Conservation (phyloP, 2,113 vertebrate genomes). For the Hyla sarda region DNA sequence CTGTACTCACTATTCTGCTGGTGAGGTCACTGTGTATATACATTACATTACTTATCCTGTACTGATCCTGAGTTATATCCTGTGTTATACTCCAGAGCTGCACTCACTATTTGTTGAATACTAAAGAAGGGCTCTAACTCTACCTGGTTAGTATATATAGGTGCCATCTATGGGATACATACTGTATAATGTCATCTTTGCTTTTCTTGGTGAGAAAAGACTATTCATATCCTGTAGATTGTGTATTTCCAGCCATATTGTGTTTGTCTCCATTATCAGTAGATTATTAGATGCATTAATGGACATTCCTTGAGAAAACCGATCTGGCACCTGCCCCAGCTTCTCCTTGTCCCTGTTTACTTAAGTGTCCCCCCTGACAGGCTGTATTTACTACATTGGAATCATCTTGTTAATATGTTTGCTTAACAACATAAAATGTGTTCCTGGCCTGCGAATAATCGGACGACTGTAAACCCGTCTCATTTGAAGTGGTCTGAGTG, state of each 20-base stretch:
- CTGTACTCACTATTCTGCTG: not conserved
- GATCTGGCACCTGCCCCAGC: not conserved
- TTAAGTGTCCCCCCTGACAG: not conserved
- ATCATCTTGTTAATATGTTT: slow-evolving; percentile 50
- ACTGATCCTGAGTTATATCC: no score
- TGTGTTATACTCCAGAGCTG: not conserved
- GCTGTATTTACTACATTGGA: slow-evolving; percentile 21
- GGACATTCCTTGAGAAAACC: not conserved
- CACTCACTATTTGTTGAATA: not conserved
- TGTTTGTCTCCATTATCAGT: not conserved
- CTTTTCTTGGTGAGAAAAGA: not conserved
- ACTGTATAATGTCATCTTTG: not conserved
- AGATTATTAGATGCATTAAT: not conserved
- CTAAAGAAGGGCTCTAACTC: not conserved
- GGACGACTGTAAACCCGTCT: not conserved
- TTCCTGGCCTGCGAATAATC: slow-evolving; percentile 33
- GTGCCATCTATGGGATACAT: not conserved
- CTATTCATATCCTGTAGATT: not conserved
- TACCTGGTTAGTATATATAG: no score
- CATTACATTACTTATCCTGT: not conserved
- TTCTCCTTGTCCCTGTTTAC: not conserved
- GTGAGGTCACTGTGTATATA: not conserved
- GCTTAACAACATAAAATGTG: slow-evolving; percentile 19
- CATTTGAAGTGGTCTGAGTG: slow-evolving; percentile 8
- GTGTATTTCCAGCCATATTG: not conserved